Evolutionary conservation across 2,888 invertebrate genomes (phyloP).

Genomic region (Mycalesis mineus): DNA sequence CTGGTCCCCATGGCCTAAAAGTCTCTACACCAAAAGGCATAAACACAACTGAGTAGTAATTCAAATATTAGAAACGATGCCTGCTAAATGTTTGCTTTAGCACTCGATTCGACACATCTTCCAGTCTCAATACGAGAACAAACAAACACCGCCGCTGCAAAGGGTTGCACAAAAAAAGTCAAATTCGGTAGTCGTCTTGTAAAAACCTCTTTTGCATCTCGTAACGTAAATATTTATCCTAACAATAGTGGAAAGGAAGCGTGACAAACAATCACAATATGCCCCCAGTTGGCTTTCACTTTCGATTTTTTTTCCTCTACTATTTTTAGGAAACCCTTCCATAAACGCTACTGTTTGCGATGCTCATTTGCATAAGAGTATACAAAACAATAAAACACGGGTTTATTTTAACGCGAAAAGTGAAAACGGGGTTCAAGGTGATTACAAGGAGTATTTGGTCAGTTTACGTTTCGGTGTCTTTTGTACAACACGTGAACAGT

Average conservation of each 20-base stretch:
- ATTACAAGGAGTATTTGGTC: slow-evolving; percentile 42
- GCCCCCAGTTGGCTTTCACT: slow-evolving; percentile 73
- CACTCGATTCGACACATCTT: slow-evolving; percentile 45
- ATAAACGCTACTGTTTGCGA: slow-evolving; percentile 65
- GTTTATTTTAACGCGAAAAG: slow-evolving; percentile 70
- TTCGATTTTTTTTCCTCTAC: slow-evolving; percentile 63
- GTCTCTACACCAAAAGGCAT: too few species aligned
- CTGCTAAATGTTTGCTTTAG: slow-evolving; percentile 33
- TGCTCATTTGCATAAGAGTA: slow-evolving; percentile 72
- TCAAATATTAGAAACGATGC: neutral
- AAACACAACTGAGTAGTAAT: too few species aligned
- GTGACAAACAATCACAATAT: slow-evolving; percentile 60
- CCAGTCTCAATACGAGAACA: slow-evolving; percentile 46
- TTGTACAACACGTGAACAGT: slow-evolving; percentile 54
- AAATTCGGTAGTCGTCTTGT: slow-evolving; percentile 64
- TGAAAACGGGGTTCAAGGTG: slow-evolving; percentile 71
- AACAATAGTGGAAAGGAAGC: slow-evolving; percentile 61
- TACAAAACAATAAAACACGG: slow-evolving; percentile 58
- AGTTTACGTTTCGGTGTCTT: slow-evolving; percentile 62
- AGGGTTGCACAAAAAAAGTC: slow-evolving; percentile 70
- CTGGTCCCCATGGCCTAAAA: too few species aligned
- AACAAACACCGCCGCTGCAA: slow-evolving; percentile 56
- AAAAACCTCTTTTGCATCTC: slow-evolving; percentile 74
- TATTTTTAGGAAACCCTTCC: slow-evolving; percentile 67
- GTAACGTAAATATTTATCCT: slow-evolving; percentile 72